phyloP scores from a whole-genome alignment of 1,140 invertebrate species.

The Branchinecta lynchi region DNA sequence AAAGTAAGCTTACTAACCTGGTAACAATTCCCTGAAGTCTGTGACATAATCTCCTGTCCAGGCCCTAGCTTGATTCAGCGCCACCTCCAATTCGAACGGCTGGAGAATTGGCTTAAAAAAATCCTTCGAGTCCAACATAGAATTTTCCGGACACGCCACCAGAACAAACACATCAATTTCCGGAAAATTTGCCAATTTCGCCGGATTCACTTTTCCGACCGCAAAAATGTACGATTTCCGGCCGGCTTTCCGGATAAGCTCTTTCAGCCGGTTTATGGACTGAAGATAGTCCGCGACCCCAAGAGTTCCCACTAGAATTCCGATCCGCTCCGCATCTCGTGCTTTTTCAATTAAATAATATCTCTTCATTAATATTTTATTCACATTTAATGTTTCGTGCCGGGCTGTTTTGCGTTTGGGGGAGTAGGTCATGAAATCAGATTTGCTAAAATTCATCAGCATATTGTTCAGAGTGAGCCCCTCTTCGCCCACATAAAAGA shows the following conservation, averaged over 20 bases:
- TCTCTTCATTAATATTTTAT: slow-evolving; percentile 48
- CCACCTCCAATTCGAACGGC: slow-evolving; percentile 82
- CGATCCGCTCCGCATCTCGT: slow-evolving; percentile 68
- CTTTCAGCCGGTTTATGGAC: slow-evolving; percentile 56
- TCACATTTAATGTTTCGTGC: slow-evolving; percentile 27
- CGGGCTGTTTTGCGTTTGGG: slow-evolving; percentile 21
- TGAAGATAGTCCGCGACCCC: slow-evolving; percentile 61
- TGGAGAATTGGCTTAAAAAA: slow-evolving; percentile 78
- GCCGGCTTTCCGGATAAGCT: slow-evolving; percentile 48
- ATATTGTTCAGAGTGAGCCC: slow-evolving; percentile 36
- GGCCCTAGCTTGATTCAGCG: slow-evolving; percentile 45
- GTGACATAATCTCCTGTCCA: slow-evolving; percentile 47
- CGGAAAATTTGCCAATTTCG: slow-evolving; percentile 82
- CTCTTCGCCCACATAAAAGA: slow-evolving; percentile 40
- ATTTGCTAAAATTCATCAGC: slow-evolving; percentile 34
- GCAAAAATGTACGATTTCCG: slow-evolving; percentile 78
- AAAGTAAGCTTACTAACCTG: slow-evolving; percentile 31
- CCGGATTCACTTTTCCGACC: slow-evolving; percentile 77
- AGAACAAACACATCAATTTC: slow-evolving; percentile 82
- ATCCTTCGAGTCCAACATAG: slow-evolving; percentile 60
- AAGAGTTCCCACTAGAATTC: slow-evolving; percentile 74
- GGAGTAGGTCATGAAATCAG: slow-evolving; percentile 32
- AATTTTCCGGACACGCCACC: slow-evolving; percentile 73
- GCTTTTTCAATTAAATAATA: slow-evolving; percentile 70
- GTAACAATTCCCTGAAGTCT: slow-evolving; percentile 58